These are phyloP conservation scores for Steinernema carpocapsae DNA, from an alignment of 2,888 invertebrate species.

Conservation along the genomic window DNA sequence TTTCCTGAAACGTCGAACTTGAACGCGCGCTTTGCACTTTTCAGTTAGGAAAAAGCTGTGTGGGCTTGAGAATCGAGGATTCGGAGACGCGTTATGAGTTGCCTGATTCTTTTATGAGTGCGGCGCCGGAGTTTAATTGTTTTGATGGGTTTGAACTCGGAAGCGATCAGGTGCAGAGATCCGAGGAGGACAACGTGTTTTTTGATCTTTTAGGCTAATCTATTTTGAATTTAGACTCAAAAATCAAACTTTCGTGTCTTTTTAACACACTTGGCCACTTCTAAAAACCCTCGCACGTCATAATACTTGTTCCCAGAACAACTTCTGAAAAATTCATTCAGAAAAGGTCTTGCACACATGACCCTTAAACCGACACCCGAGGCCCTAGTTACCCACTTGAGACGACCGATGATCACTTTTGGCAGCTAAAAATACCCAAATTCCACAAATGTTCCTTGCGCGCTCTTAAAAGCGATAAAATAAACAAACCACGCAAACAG, in stretches of 20 bases:
- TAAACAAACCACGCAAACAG: conserved; percentile 21
- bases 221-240: too few species aligned
- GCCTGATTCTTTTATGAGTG: too few species aligned
- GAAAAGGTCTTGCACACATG: background rate
- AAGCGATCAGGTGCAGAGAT: background rate
- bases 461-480: background rate
- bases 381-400: background rate
- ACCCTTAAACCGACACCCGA: background rate
- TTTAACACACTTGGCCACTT: too few species aligned
- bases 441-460: background rate
- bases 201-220: background rate
- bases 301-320: background rate
- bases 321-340: background rate
- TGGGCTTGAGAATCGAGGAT: background rate
- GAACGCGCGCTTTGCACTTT: conserved; percentile 22
- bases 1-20: conserved; percentile 1
- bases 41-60: background rate
- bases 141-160: background rate
- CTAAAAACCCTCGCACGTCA: too few species aligned
- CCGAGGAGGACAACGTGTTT: background rate
- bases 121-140: conserved; percentile 4
- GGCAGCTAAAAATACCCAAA: conserved; percentile 8
- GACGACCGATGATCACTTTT: background rate
- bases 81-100: too few species aligned
- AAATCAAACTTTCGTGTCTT: too few species aligned